Evolutionary conservation across 2,797 vertebrate species (phyloP).

Genomic region (Myotis pilosus): DNA sequence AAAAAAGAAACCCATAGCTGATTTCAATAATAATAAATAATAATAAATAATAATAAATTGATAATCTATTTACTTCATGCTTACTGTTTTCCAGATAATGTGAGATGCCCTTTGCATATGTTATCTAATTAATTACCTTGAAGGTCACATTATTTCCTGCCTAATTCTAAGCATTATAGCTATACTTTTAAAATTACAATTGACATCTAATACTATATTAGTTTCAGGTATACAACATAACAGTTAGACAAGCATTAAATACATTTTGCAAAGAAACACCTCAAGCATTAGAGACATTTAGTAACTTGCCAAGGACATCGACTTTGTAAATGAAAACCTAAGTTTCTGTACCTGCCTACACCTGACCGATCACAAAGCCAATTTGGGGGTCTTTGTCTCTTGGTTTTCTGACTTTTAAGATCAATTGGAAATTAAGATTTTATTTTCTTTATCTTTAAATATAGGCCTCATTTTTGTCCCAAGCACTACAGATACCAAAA

Average conservation of each 20-base stretch:
- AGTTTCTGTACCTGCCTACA: neutral
- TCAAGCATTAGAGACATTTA: neutral
- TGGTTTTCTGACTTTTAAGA: slow-evolving; percentile 27
- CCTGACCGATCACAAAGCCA: neutral
- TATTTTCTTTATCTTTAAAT: slow-evolving; percentile 34
- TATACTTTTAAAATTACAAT: neutral
- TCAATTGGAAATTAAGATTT: slow-evolving; percentile 16
- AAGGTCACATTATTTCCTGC: neutral
- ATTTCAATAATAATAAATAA: neutral
- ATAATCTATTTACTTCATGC: neutral
- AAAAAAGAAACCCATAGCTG: neutral
- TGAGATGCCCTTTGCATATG: neutral
- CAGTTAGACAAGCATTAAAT: neutral
- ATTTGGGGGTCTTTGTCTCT: neutral
- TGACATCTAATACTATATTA: neutral
- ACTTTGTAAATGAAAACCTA: neutral
- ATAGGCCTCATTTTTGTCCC: slow-evolving; percentile 8
- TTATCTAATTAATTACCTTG: neutral
- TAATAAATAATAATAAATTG: neutral
- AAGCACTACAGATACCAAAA: neutral
- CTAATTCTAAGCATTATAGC: neutral
- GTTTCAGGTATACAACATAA: neutral
- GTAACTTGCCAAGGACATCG: neutral
- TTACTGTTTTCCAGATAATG: neutral
- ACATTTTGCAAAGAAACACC: neutral